Evolutionary conservation across 1,140 invertebrate genomes (phyloP).

Genomic region (Leptinotarsa undecemlineata): DNA sequence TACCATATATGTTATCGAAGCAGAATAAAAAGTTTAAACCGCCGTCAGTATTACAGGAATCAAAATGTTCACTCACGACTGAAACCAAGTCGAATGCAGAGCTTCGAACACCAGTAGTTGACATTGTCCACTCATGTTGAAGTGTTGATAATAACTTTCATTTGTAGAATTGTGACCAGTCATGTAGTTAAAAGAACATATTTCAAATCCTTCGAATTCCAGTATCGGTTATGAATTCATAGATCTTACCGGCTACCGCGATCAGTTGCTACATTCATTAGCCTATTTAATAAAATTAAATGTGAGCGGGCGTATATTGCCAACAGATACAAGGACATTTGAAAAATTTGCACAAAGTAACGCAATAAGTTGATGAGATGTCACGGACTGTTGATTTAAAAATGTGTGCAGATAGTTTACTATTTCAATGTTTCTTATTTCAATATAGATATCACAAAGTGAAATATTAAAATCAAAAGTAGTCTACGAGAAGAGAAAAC

Average conservation of each 20-base stretch:
- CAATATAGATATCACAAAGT: too few relatives aligned
- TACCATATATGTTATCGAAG: too few relatives aligned
- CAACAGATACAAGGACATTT: neutral
- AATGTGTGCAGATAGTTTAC: too few relatives aligned
- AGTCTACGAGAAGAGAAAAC: too few relatives aligned
- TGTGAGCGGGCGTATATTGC: neutral
- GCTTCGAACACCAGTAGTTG: conserved; percentile 2
- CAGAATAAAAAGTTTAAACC: too few relatives aligned
- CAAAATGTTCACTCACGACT: neutral
- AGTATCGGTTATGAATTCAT: neutral
- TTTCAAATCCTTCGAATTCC: conserved; percentile 2
- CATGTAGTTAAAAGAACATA: neutral
- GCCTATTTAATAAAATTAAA: conserved; percentile 1
- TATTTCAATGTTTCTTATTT: too few relatives aligned
- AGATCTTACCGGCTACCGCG: neutral
- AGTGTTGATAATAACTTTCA: conserved; percentile 7
- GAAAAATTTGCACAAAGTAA: neutral
- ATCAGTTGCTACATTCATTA: neutral
- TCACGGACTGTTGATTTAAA: too few relatives aligned
- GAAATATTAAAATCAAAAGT: too few relatives aligned
- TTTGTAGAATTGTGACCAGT: neutral
- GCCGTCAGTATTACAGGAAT: neutral
- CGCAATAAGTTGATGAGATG: too few relatives aligned
- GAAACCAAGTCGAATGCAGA: neutral
- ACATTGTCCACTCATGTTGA: neutral